Evolutionary conservation across 2,797 vertebrate genomes (phyloP), one percentile per base, ranked within the genome.

Genomic region (Petrocephalus sullivani): DNA sequence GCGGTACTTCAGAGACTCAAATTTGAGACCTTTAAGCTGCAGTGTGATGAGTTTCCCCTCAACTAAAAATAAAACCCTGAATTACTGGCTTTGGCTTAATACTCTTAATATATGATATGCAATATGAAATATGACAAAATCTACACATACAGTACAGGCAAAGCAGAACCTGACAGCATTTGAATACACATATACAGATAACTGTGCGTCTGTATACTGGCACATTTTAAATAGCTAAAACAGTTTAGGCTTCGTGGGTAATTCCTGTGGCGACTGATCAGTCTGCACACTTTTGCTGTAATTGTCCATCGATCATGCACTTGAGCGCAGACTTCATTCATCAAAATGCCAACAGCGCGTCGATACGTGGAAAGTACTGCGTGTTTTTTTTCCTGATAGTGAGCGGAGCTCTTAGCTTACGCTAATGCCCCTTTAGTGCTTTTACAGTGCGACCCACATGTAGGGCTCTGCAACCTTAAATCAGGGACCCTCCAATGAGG

Each of bases 261-360:
- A 19, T 75, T 46, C 37, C 71, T 75, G 33, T 75, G 71, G 33
- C 12, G 37, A 16, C 28, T 75, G 71, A 46, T 75, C 33, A 75
- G 28, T 41, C 71, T 75, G 46, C 21, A n/a, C 78, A 82, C 78
- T 19, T 53, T 21, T 23, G 85, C 85, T 46, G 51, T 89, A 37
- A 58, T 61, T 46, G 12, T 87, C 67, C 88, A 89, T 88, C n/a
- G 87, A 91, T 89, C 88, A 89, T 82, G 81, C 82, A 33, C 89
- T 90, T 89, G 85, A 37, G 28, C 21, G 53, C 78, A 87, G 51
- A 54, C 58, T 89, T 67, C 81, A 88, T 89, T 89, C 81, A 87
- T 90, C 87, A 87, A 84, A 84, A 88, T 8, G 85, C 57, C 51
- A 60, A 89, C 78, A 86, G 64, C 14, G 84, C 88, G 87, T 28